Base-by-base conservation (phyloP, 2,888 invertebrate species). In the Aphodius sticticus region DNA sequence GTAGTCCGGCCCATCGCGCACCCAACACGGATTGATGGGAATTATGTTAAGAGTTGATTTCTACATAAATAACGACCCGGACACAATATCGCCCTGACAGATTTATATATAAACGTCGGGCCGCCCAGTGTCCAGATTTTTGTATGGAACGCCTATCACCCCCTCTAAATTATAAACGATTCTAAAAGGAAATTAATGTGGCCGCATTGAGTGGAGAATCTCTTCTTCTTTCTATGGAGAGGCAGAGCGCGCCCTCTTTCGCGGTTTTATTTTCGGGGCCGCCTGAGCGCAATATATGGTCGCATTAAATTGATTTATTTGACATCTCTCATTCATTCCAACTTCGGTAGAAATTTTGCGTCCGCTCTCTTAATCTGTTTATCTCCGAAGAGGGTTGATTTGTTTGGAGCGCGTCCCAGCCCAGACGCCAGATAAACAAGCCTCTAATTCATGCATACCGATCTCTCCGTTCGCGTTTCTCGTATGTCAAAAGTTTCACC, bases 11-110 rank as follows among this genome's bases (percentile, higher is more conserved):
- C 78, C 75, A 75, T 79, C 74, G 79, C 38, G 71, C 78, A 78
- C 76, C 81, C 77, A 81, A 78, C 76, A 79, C 83, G 83, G 88
- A 88, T 88, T 88, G 88, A 88, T 88, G 88, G 87, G 88, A 88
- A 87, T 86, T 87, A 87, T 87, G 87, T 88, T 87, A 86, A 87
- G 87, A 87, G 87, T 88, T 89, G 88, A 89, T 89, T 89, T 88
- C 86, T 88, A 88, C 88, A 89, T 89, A 89, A 89, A 89, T 89
- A 88, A 89, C 88, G 85, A 87, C 87, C 26, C 15, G 35, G 87
- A 88, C 87, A 89, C 89, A 89, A 89, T 89, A 88, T 88, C 88
- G 86, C 85, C 85, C 85, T 87, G 89, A 88, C 88, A 88, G 88
- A 89, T 89, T 89, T 89, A 89, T 89, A 87, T 84, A 86, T 86